A percentile compares a stretch with the other conserved stretches of the same genome.
Conservation (phyloP, 2,113 vertebrate species). For the Ginglymostoma cirratum region DNA sequence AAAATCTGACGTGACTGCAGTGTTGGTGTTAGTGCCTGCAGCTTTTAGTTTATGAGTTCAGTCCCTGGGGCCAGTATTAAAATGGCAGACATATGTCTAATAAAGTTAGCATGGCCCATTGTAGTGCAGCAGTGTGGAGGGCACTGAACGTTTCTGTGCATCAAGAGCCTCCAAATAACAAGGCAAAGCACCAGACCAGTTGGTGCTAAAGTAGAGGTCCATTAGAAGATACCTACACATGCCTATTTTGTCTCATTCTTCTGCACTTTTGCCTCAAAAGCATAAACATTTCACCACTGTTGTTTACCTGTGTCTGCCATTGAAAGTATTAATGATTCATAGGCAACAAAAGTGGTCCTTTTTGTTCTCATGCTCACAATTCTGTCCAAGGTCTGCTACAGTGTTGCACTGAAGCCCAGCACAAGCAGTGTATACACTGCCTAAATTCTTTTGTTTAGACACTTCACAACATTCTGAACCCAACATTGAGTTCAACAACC, state of each 20-base stretch:
- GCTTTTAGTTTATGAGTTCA: background rate
- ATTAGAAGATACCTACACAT: background rate
- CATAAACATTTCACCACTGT: background rate
- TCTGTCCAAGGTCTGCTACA: too few relatives aligned
- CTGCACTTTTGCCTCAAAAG: background rate
- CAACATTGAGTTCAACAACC: too few relatives aligned
- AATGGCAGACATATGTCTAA: background rate
- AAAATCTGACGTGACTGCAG: background rate
- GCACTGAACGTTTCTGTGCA: background rate
- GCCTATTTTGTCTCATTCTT: background rate
- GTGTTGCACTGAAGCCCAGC: too few relatives aligned
- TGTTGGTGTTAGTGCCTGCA: background rate
- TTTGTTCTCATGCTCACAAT: background rate
- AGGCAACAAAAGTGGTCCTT: background rate
- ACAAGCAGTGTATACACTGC: too few relatives aligned
- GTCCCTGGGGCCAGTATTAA: background rate
- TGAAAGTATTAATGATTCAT: background rate
- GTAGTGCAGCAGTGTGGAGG: background rate
- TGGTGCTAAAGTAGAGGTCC: background rate
- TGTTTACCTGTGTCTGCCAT: background rate
- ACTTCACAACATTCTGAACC: too few relatives aligned
- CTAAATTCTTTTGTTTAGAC: too few relatives aligned
- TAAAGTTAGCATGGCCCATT: background rate
- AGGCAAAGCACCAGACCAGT: background rate
- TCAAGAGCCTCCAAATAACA: background rate